Evolutionary conservation across 2,797 vertebrate genomes (phyloP).

Genomic region (Falco berigora): DNA sequence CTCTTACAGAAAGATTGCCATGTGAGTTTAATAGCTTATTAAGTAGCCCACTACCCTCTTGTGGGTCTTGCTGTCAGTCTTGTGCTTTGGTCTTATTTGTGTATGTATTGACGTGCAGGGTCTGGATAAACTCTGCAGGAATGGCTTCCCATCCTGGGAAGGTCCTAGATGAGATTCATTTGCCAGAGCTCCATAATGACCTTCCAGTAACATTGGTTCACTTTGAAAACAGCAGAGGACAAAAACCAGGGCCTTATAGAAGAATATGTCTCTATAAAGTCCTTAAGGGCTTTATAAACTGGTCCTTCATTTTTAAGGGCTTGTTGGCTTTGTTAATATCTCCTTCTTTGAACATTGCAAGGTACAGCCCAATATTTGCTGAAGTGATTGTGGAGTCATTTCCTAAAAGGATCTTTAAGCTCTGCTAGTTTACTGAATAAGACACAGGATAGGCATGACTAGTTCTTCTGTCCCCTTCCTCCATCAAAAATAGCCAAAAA

Average conservation of each 20-base stretch:
- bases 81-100: background rate
- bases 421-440: background rate
- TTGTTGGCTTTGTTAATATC: background rate
- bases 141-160: background rate
- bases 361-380: background rate
- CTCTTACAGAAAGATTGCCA: background rate
- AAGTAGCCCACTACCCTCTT: background rate
- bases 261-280: background rate
- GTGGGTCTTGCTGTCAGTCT: background rate
- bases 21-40: background rate
- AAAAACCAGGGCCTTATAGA: background rate
- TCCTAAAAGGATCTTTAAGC: background rate
- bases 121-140: background rate
- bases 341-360: background rate
- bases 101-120: background rate
- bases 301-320: background rate
- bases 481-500: background rate
- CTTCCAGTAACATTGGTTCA: background rate
- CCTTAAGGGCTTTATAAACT: background rate
- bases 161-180: background rate
- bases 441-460: background rate
- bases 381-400: background rate
- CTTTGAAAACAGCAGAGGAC: background rate
- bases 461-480: background rate
- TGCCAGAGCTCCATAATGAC: background rate